Evolutionary conservation across 2,797 vertebrate species (phyloP).

Genomic region (Notolepis coatsorum): DNA sequence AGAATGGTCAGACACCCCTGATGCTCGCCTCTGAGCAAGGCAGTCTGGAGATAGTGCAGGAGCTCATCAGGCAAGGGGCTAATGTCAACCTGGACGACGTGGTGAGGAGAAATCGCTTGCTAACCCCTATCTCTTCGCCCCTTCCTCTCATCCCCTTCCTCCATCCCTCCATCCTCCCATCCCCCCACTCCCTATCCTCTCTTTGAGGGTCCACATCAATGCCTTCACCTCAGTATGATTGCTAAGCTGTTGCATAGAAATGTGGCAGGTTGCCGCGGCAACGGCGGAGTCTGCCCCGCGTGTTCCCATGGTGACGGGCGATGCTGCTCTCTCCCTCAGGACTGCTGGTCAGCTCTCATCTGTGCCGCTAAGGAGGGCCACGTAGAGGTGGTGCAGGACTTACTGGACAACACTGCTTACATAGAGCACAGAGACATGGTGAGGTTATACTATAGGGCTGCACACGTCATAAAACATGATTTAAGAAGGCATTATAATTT

Average conservation of each 20-base stretch:
- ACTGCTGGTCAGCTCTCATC: constrained; percentile 98
- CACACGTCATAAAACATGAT: background rate
- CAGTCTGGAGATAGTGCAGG: constrained; percentile 94
- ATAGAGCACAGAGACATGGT: constrained; percentile 97
- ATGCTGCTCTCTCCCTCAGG: constrained; percentile 72
- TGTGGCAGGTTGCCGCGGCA: background rate
- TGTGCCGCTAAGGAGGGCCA: constrained; percentile 95
- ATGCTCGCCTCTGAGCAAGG: constrained; percentile 98
- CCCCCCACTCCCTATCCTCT: background rate
- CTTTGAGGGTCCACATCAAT: background rate
- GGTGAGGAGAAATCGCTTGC: constrained; percentile 72
- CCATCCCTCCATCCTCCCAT: background rate
- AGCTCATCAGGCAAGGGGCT: constrained; percentile 92
- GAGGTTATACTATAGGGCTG: constrained; percentile 18
- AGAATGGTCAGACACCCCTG: constrained; percentile 96
- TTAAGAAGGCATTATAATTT: too few relatives aligned
- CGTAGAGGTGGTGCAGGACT: constrained; percentile 88
- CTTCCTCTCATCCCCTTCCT: background rate
- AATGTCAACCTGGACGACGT: constrained; percentile 96
- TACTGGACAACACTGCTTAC: constrained; percentile 88
- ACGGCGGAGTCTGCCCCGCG: background rate
- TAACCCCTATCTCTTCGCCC: background rate
- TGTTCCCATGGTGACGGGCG: constrained; percentile 68
- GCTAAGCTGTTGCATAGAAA: background rate
- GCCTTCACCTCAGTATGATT: background rate